These are phyloP conservation scores for Syrphus vitripennis DNA, from an alignment of 2,888 invertebrate species.

Conservation along the genomic window DNA sequence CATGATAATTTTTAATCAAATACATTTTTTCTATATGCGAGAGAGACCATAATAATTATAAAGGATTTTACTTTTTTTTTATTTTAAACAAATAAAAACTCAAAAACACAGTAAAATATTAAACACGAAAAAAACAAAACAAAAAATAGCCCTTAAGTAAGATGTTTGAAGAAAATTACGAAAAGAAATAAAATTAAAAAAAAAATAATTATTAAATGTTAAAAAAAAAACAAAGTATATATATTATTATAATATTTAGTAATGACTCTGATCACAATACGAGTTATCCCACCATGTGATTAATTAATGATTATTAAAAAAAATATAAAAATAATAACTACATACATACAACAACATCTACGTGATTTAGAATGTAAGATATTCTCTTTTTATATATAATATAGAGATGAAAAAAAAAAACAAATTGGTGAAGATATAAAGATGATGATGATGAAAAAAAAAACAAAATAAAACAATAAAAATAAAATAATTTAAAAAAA, in stretches of 20 bases:
- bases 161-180: constrained; percentile 78
- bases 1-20: constrained; percentile 61
- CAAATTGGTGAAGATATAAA: constrained; percentile 57
- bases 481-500: constrained; percentile 64
- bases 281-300: constrained; percentile 79
- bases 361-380: constrained; percentile 72
- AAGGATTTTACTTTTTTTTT: constrained; percentile 50
- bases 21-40: constrained; percentile 64
- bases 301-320: constrained; percentile 71
- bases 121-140: constrained; percentile 24
- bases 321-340: constrained; percentile 59
- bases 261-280: constrained; percentile 76
- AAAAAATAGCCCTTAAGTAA: constrained; percentile 79
- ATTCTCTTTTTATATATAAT: constrained; percentile 70
- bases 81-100: constrained; percentile 39
- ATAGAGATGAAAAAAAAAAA: constrained; percentile 63
- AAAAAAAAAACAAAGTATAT: constrained; percentile 58
- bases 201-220: constrained; percentile 70
- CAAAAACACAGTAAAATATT: constrained; percentile 56
- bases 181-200: constrained; percentile 72
- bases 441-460: constrained; percentile 36
- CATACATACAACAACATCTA: constrained; percentile 68
- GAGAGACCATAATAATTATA: constrained; percentile 67
- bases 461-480: constrained; percentile 54
- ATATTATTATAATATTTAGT: constrained; percentile 67